Evolutionary conservation across 2,113 vertebrate genomes (phyloP), one percentile per base, ranked within the genome.

Genomic region (Mesembrinibis cayennensis): DNA sequence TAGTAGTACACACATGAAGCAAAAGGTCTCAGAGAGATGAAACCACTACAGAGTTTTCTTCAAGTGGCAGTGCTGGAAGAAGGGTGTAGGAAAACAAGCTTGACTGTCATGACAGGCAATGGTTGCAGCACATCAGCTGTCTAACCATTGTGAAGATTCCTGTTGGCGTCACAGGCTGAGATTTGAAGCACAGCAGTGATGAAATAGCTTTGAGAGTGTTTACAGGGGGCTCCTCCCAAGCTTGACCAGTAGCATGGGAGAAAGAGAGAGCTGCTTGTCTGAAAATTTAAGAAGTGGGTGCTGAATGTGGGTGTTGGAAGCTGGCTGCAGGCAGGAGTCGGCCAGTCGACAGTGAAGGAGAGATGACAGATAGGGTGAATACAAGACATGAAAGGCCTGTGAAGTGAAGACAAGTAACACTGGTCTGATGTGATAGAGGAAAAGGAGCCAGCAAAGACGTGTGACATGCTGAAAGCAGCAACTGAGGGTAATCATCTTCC

Each of bases 251-350:
- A 78, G 53, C 38, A 53, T 9, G 8, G 40, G 61, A 86, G 47
- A 74, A 55, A 59, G 44, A 73, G 25, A 91, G 73, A 90, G 34
- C 49, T 86, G 76, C 11, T 87, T 73, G 59, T 66, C 72, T 92
- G 63, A 85, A 93, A 95, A 65, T 61, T 50, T 87, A 72, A 71
- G 56, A 91, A 94, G 87, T 86, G 78, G 82, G 95, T 93, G 93
- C 66, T 94, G 93, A 95, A 90, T 29, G 70, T 23, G 42, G 52
- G 47, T 76, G 74, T 93, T 10, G 22, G 69, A 91, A 82, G 36
- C 13, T 61, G 44, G 58, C 66, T 94, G 71, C 44, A 77, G 62
- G 58, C 82, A 91, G 49, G 49, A 90, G 44, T 26, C 6, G 3
- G 18, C 25, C 70, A 90, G 66, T 16, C 2, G 70, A 50, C 14